A percentile compares a stretch with the other conserved stretches of the same genome.
Evolutionary conservation across 2,888 invertebrate species (phyloP).

Genomic region (Drosophila infuscata): DNA sequence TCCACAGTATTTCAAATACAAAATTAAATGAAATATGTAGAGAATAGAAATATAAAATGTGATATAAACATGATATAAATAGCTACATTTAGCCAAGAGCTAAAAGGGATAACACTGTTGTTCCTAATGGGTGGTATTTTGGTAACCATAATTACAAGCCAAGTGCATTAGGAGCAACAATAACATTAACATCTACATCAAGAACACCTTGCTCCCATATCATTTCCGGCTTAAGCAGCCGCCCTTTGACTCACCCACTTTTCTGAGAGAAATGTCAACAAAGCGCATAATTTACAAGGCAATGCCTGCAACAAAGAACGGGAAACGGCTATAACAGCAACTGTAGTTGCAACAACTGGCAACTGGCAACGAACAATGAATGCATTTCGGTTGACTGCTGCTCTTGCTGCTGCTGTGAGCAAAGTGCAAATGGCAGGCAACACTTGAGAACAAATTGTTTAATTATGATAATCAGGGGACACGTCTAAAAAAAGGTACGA

Average conservation of each 20-base stretch:
- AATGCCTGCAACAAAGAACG: conserved; percentile 73
- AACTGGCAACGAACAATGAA: conserved; percentile 27
- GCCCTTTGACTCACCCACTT: background rate
- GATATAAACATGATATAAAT: background rate
- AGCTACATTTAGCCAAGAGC: background rate
- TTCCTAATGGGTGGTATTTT: conserved; percentile 5
- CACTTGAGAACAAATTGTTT: conserved; percentile 75
- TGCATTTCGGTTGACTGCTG: conserved; percentile 24
- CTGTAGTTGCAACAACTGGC: conserved; percentile 34
- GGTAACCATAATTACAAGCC: conserved; percentile 39
- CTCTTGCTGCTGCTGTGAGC: conserved; percentile 47
- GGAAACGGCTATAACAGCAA: conserved; percentile 60
- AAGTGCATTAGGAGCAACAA: conserved; percentile 14
- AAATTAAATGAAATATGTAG: background rate
- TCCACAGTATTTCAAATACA: background rate
- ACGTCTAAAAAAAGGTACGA: conserved; percentile 5
- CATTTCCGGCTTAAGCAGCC: conserved; percentile 23
- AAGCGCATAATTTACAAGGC: conserved; percentile 76
- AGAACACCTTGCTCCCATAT: background rate
- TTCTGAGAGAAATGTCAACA: conserved; percentile 68
- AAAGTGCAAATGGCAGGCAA: conserved; percentile 62
- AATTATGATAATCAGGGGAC: conserved; percentile 73
- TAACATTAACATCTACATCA: background rate
- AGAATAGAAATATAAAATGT: background rate
- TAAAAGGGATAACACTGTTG: background rate